phyloP scores from a whole-genome alignment of 2,797 vertebrate genomes.

The Falco peregrinus region DNA sequence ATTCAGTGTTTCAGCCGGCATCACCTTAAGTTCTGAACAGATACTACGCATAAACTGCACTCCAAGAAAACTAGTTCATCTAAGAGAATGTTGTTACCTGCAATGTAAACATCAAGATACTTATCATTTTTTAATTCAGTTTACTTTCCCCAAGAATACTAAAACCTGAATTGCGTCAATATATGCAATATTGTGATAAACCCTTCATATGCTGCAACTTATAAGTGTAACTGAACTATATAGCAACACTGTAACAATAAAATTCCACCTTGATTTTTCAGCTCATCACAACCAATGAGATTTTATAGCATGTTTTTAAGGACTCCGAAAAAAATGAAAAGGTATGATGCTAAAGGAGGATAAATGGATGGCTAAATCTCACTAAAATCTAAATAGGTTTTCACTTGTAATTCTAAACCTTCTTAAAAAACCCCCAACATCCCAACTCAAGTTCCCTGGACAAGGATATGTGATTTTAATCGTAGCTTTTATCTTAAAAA shows the following conservation, averaged over 20 bases:
- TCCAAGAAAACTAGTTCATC: neutral
- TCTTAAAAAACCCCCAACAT: neutral
- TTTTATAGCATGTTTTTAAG: neutral
- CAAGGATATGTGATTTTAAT: neutral
- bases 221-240: neutral
- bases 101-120: neutral
- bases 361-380: neutral
- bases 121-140: neutral
- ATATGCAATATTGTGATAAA: neutral
- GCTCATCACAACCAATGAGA: neutral
- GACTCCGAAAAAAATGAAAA: neutral
- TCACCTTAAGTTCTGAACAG: neutral
- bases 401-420: neutral
- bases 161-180: neutral
- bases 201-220: neutral
- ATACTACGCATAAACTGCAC: neutral
- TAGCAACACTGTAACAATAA: neutral
- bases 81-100: neutral
- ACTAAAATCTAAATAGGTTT: neutral
- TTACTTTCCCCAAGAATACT: neutral
- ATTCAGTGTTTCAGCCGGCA: neutral
- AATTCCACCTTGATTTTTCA: neutral
- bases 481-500: neutral
- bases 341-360: neutral
- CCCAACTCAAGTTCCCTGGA: neutral